A percentile compares a stretch with the other conserved stretches of the same genome.
phyloP scores from a whole-genome alignment of 2,797 vertebrate genomes.

The Steatocranus sp. region DNA sequence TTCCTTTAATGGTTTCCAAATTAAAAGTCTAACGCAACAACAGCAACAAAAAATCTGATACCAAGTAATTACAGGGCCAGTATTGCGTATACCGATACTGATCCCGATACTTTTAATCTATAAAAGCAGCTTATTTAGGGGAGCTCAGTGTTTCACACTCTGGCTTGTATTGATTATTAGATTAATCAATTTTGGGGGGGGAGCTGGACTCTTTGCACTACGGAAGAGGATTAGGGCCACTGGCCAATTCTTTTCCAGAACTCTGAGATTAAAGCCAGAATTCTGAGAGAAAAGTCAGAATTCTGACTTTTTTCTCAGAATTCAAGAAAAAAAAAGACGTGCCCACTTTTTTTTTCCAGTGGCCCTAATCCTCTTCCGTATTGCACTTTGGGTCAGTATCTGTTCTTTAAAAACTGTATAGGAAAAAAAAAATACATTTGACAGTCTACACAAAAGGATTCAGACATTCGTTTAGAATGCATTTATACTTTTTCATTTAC shows the following conservation, averaged over 20 bases:
- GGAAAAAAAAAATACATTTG: background rate
- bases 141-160: background rate
- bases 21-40: background rate
- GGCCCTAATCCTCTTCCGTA: too few species aligned
- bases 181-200: background rate
- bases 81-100: fast-evolving
- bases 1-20: constrained; percentile 13
- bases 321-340: too few species aligned
- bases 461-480: background rate
- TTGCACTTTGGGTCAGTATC: fast-evolving
- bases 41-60: background rate
- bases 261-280: too few species aligned
- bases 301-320: too few species aligned
- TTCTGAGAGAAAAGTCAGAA: too few species aligned
- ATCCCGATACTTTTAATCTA: background rate
- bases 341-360: too few species aligned
- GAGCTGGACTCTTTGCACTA: background rate
- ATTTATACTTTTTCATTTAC: background rate
- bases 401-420: background rate
- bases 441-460: background rate
- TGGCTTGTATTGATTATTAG: background rate
- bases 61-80: background rate
- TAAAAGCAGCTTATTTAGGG: fast-evolving
- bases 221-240: too few species aligned
- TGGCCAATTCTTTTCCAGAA: too few species aligned